Base-by-base conservation (phyloP, 1,140 invertebrate species). In the Chelonus insularis region DNA sequence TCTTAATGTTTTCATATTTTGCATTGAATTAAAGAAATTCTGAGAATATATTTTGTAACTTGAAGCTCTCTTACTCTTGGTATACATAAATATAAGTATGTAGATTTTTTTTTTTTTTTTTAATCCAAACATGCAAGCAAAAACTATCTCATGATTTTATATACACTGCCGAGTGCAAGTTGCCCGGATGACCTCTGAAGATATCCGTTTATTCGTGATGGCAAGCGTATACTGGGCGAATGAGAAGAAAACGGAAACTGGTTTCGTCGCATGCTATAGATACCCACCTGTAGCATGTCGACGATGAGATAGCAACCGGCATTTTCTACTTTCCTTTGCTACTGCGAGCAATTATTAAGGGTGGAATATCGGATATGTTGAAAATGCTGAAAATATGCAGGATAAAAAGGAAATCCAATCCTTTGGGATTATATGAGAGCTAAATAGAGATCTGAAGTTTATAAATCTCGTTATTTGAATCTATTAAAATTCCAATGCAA, bases 181-280 rank as follows among this genome's bases (percentile, higher is more conserved):
- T 34, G 14, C 34, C 34, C 37, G 62, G 51, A 64, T 60, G 62
- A 60, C 62, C 62, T 57, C 57, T 52, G 41, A 47, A 64, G 62
- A 64, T 64, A 60, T 55, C 52, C 52, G 32, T 60, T 52, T 61
- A 60, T 60, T 54, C 62, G 64, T 63, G 50, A 48, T 51, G 23
- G 20, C 39, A 41, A 36, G 58, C 34, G 52, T 4, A 36, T n/a
- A 51, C 56, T 61, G 43, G 34, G 55, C 39, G 55, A 67, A 60
- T 52, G 64, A 66, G 66, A 48, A 45, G 51, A 57, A 58, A 55
- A 59, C 39, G 51, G 60, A 66, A 66, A 66, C 60, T 57, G 64
- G 61, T 63, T 66, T 63, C 45, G 57, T 57, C 39, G 56, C 54
- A 41, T 36, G 50, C 37, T 37, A 50, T 18, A 25, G 50, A 61